A percentile compares a stretch with the other conserved stretches of the same genome.
Conservation (phyloP, 2,113 vertebrate species). For the Megalops atlanticus region DNA sequence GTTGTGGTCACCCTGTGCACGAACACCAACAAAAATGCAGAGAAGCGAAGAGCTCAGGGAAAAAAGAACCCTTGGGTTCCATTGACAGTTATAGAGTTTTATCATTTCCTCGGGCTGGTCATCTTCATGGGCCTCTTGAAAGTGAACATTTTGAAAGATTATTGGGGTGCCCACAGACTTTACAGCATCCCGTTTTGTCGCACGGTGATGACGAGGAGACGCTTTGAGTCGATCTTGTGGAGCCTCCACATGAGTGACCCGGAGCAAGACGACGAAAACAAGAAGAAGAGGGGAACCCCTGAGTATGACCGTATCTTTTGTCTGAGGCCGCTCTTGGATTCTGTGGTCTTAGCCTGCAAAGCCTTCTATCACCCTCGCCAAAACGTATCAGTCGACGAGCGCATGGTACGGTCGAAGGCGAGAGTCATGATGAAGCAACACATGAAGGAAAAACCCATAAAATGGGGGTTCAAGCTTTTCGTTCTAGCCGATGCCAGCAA, state of each 20-base stretch:
- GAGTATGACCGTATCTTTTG: constrained; percentile 54
- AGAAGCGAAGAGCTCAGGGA: not conserved
- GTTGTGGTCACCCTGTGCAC: constrained; percentile 10
- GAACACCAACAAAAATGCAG: constrained; percentile 33
- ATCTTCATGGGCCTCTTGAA: constrained; percentile 35
- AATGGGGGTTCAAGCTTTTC: constrained; percentile 61
- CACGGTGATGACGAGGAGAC: constrained; percentile 23
- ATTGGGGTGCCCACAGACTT: not conserved
- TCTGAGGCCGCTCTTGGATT: constrained; percentile 49
- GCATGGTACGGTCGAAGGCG: constrained; percentile 58
- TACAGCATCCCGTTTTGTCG: constrained; percentile 24
- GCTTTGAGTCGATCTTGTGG: constrained; percentile 25
- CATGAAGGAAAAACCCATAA: constrained; percentile 52
- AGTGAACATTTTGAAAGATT: not conserved
- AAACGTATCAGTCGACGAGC: constrained; percentile 54
- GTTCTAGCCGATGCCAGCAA: constrained; percentile 55
- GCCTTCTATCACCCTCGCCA: constrained; percentile 56
- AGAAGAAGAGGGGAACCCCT: constrained; percentile 46
- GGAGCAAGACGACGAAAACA: constrained; percentile 26
- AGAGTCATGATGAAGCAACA: constrained; percentile 52
- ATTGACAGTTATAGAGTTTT: constrained; percentile 10
- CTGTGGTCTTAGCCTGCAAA: constrained; percentile 33
- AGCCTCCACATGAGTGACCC: constrained; percentile 35
- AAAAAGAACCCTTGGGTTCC: constrained; percentile 4
- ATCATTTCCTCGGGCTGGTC: constrained; percentile 22